Base-by-base conservation (phyloP, 2,888 invertebrate genomes). In the Mechanitis mazaeus region DNA sequence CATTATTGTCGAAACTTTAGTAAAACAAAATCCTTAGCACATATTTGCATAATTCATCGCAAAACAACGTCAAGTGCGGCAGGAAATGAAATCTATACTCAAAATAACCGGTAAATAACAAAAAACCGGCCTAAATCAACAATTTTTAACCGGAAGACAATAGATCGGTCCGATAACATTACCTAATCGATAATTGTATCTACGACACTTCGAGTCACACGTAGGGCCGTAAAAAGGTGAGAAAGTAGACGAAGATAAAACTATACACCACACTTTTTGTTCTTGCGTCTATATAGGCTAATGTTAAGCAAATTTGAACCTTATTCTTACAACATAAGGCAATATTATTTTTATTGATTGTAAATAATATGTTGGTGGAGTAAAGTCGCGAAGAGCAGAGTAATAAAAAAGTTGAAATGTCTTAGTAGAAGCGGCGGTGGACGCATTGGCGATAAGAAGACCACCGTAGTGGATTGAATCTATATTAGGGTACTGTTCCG, bases 161-260 rank as follows among this genome's bases (percentile, higher is more conserved):
- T 77, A 89, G 90, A 90, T 90, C 79, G 83, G 76, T 56, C 74
- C 73, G 90, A 90, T 90, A 90, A 86, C 81, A 84, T 87, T 84
- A 86, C 87, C 84, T 88, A 89, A 90, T 90, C 90, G 89, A 90
- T 90, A 90, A 88, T 89, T 85, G 85, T 89, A 89, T 88, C 89
- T 87, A 80, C 80, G 88, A 87, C 87, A 88, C 86, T 85, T 83
- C 81, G 79, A 82, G 80, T 85, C 87, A 84, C 89, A 86, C 87
- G 85, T 83, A 79, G 79, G 76, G 74, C 85, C 87, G 87, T 90
- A 89, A 90, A 89, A 88, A 89, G 85, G 87, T 90, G 89, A 87
- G 89, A 89, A 88, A 90, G 87, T 84, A 85, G 76, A 75, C 81
- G 77, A 79, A 81, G 88, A 88, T 89, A 89, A 88, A 87, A 87